phyloP scores from a whole-genome alignment of 2,888 invertebrate genomes.

The Tolmerus cingulatus region DNA sequence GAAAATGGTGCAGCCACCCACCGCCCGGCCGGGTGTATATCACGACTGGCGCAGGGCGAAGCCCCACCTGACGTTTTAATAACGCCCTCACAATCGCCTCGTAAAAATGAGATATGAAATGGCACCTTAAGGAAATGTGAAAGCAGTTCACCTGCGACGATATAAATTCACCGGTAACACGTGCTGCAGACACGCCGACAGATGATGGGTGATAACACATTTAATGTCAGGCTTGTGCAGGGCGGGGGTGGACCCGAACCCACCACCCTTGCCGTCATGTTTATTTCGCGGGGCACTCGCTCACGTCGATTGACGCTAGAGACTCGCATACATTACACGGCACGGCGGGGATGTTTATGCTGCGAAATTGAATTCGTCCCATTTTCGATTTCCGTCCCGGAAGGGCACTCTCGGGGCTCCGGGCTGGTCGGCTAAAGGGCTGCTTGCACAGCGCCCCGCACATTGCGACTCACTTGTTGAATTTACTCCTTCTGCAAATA shows the following conservation, averaged over 20 bases:
- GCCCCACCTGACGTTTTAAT: constrained; percentile 20
- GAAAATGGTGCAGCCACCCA: not conserved
- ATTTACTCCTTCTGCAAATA: not conserved
- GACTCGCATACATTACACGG: not conserved
- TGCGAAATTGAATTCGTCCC: constrained; percentile 16
- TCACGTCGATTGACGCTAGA: not conserved
- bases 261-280: not conserved
- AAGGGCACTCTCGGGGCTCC: not conserved
- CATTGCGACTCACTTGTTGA: not conserved
- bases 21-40: not conserved
- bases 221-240: not conserved
- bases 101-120: constrained; percentile 26
- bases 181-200: constrained; percentile 18
- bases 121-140: constrained; percentile 29
- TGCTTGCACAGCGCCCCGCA: not conserved
- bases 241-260: not conserved
- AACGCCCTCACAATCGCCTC: constrained; percentile 25
- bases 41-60: not conserved
- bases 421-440: not conserved
- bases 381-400: constrained; percentile 28
- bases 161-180: constrained; percentile 32
- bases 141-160: constrained; percentile 31
- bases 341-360: not conserved
- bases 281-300: not conserved
- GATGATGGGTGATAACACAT: constrained; percentile 14